A percentile compares a stretch with the other conserved stretches of the same genome.
Evolutionary conservation across 2,113 vertebrate genomes (phyloP).

Genomic region (Mixornis gularis): DNA sequence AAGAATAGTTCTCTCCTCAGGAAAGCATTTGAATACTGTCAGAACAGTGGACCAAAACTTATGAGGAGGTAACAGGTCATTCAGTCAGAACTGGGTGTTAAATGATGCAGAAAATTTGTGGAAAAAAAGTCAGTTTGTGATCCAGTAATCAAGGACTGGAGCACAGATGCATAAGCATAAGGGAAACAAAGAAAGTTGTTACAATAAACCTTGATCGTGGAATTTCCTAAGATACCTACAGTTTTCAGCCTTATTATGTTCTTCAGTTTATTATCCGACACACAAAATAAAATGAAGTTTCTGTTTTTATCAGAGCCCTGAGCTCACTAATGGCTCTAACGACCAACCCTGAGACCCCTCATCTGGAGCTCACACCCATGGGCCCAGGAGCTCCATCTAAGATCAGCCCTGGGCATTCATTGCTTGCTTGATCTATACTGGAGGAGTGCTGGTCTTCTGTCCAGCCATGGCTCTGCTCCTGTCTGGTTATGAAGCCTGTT

Average conservation of each 20-base stretch:
- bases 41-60: neutral
- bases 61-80: neutral
- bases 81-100: neutral
- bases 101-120: neutral
- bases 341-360: neutral
- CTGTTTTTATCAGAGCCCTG: neutral
- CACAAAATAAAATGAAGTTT: neutral
- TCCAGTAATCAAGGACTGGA: neutral
- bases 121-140: neutral
- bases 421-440: fast-evolving
- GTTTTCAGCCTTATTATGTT: neutral
- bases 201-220: neutral
- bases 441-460: neutral
- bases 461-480: fast-evolving
- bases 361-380: neutral
- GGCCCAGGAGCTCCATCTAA: neutral
- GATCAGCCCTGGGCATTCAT: neutral
- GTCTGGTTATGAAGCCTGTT: neutral
- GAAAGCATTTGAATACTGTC: neutral
- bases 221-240: neutral
- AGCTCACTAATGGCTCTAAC: neutral
- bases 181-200: neutral
- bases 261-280: neutral
- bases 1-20: neutral
- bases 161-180: neutral